Evolutionary conservation across 2,888 invertebrate species (phyloP).

Genomic region (Tipula unca): DNA sequence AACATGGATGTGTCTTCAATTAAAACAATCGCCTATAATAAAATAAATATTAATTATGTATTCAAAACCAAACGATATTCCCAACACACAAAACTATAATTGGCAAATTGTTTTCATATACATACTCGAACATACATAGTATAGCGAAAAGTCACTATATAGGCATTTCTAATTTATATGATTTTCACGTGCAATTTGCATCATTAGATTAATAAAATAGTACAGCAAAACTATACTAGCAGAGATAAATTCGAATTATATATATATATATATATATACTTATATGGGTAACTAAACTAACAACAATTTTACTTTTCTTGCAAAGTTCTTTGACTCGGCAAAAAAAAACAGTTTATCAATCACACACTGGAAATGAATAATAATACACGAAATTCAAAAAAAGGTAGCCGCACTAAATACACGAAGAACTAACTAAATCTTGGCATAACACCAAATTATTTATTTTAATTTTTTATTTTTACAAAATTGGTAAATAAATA

Average conservation of each 20-base stretch:
- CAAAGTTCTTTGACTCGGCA: background rate
- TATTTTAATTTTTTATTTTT: background rate
- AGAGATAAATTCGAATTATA: background rate
- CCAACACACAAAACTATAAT: background rate
- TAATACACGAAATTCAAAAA: background rate
- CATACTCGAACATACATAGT: background rate
- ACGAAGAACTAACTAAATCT: background rate
- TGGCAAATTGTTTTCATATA: background rate
- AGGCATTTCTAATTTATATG: background rate
- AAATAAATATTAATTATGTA: background rate
- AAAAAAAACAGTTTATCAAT: background rate
- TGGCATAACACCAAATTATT: background rate
- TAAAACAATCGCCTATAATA: background rate
- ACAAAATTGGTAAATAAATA: background rate
- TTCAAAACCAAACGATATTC: background rate
- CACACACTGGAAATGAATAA: background rate
- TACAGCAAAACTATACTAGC: background rate
- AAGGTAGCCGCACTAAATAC: background rate
- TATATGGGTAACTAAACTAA: background rate
- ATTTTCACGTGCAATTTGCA: background rate
- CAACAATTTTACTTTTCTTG: background rate
- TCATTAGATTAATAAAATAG: background rate
- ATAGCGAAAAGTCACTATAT: background rate
- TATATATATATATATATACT: too few relatives aligned
- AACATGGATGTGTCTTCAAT: background rate